Conservation (phyloP, 2,113 vertebrate genomes). For the Tenrec ecaudatus region DNA sequence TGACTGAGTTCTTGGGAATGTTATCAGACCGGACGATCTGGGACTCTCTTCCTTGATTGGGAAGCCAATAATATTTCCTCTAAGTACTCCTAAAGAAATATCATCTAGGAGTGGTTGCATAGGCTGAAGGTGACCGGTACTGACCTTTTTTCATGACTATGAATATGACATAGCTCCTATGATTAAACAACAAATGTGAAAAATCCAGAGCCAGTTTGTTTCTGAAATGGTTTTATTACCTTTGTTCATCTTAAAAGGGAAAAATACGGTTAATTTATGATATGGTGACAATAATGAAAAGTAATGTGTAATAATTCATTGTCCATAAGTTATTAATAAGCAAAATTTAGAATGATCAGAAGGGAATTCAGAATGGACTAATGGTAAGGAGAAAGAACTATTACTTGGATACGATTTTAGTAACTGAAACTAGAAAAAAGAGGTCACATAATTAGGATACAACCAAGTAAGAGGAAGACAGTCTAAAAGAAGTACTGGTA, state of each 20-base stretch:
- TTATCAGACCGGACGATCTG: neutral
- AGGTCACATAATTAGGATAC: neutral
- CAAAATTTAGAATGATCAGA: neutral
- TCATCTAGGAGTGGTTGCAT: neutral
- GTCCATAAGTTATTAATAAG: slow-evolving; percentile 7
- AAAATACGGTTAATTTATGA: slow-evolving; percentile 6
- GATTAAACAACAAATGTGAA: neutral
- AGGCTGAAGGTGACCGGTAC: neutral
- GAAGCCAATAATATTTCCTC: neutral
- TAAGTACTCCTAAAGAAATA: neutral
- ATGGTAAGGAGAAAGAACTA: slow-evolving; percentile 32
- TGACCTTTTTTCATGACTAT: neutral
- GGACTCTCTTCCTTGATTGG: neutral
- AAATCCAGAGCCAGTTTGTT: slow-evolving; percentile 37
- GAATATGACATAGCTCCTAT: neutral
- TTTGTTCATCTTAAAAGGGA: slow-evolving; percentile 37
- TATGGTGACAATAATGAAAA: slow-evolving; percentile 25
- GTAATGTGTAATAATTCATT: neutral
- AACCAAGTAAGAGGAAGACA: neutral
- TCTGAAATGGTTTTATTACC: neutral
- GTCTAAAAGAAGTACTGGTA: slow-evolving; percentile 4
- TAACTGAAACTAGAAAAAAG: neutral
- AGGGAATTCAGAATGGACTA: slow-evolving; percentile 53
- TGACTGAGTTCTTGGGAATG: neutral
- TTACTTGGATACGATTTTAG: slow-evolving; percentile 1